Evolutionary conservation across 2,888 invertebrate genomes (phyloP).

Genomic region (Drosophila kanekoi): DNA sequence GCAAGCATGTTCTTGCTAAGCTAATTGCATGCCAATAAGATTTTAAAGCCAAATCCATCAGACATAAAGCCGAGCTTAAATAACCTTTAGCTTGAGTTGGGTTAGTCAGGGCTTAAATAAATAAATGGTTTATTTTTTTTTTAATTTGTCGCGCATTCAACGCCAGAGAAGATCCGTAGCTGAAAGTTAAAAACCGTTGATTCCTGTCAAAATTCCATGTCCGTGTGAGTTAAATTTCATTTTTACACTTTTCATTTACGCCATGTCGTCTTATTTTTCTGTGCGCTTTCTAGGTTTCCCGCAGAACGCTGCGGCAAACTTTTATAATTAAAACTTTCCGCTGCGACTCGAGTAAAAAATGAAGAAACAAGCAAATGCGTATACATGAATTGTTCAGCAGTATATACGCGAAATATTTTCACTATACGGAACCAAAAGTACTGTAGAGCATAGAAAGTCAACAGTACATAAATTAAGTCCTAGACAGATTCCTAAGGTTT

Average conservation of each 20-base stretch:
- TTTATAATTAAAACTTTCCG: constrained; percentile 74
- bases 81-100: too few relatives aligned
- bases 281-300: constrained; percentile 36
- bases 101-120: too few relatives aligned
- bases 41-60: too few relatives aligned
- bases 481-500: constrained; percentile 9
- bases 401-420: constrained; percentile 37
- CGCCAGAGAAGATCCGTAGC: too few relatives aligned
- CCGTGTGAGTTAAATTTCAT: constrained; percentile 9
- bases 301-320: constrained; percentile 53
- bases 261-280: constrained; percentile 42
- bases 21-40: too few relatives aligned
- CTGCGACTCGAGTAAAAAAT: constrained; percentile 43
- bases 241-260: constrained; percentile 17
- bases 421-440: neutral
- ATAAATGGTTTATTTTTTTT: too few relatives aligned
- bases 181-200: too few relatives aligned
- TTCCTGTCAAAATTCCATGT: too few relatives aligned
- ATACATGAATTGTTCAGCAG: constrained; percentile 48
- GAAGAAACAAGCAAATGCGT: constrained; percentile 12
- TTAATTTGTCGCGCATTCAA: too few relatives aligned
- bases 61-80: too few relatives aligned
- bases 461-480: neutral
- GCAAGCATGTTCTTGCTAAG: too few relatives aligned
- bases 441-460: neutral